Evolutionary conservation across 2,888 invertebrate species (phyloP), one percentile per base, ranked within the genome.

Genomic region (Polydrusus tereticollis): DNA sequence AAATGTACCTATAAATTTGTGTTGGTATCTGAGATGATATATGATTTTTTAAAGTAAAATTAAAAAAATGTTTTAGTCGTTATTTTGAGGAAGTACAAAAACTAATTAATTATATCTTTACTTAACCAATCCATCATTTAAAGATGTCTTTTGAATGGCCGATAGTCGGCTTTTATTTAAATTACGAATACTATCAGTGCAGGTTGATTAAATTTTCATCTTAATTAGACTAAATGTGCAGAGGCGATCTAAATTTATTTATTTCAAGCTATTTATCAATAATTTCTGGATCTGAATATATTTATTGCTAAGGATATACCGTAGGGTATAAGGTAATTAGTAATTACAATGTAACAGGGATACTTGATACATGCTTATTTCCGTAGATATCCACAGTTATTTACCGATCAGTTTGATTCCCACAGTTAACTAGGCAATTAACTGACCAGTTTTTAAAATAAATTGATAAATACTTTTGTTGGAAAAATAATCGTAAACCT

Each of bases 381-480:
- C 45, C 20, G 14, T 7, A 14, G 12, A 8, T 50, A 50, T 50
- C 50, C 26, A 23, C 21, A 50, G 50, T 23, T 50, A 50, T 26
- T 12, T 26, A 21, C 10, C 20, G 47, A 47, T 50, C 6, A 50
- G 14, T 50, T 50, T 12, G 26, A 50, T 50, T 50, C 50, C 50
- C 50, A 50, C 50, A 50, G 50, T 23, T 50, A 50, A 50, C 50
- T 26, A 14, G 26, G 50, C 50, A 50, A 50, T 50, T 50, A 50
- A 26, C 26, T 7, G 26, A 26, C 14, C 23, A 50, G 14, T 14
- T 50, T 23, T 50, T 26, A n/a, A 26, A 50, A 50, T 50, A 26
- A 7, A 26, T 23, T 26, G 50, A 50, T 50, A 26, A 26, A 26
- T n/a, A 50, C 14, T 50, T 50, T 50, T 26, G 26, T 26, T 14